These are phyloP conservation scores for Antedon mediterranea DNA, from an alignment of 53 echinoderm and acorn worm species.

Conservation along the genomic window DNA sequence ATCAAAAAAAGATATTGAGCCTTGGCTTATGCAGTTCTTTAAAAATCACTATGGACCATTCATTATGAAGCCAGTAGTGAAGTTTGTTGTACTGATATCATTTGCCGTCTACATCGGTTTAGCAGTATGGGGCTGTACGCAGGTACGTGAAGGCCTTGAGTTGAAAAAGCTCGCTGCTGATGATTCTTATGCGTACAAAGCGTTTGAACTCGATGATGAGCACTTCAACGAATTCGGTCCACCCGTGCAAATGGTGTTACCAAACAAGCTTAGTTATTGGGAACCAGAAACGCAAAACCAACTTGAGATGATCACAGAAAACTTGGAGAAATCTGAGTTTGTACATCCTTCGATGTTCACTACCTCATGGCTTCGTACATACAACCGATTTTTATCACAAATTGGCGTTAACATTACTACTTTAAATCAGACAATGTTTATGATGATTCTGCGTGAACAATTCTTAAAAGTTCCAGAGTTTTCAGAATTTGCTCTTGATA, in stretches of 20 bases:
- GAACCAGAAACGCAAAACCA: conserved; percentile 34
- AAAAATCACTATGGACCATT: conserved; percentile 4
- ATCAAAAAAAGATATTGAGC: neutral
- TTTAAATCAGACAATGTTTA: conserved; percentile 34
- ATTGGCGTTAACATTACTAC: conserved; percentile 5
- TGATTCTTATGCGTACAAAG: conserved; percentile 61
- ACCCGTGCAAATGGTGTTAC: conserved; percentile 48
- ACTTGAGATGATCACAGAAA: conserved; percentile 33
- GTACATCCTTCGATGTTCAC: conserved; percentile 42
- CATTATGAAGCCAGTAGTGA: neutral
- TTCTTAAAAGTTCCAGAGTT: conserved; percentile 46
- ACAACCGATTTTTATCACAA: conserved; percentile 12
- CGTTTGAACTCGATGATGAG: conserved; percentile 65
- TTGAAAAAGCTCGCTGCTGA: conserved; percentile 82
- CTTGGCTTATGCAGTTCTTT: conserved; percentile 5
- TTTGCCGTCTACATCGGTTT: conserved; percentile 64
- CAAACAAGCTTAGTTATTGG: conserved; percentile 62
- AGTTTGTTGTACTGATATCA: conserved; percentile 26
- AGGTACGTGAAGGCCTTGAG: conserved; percentile 69
- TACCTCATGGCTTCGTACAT: conserved; percentile 74
- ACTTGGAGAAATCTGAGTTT: conserved; percentile 35
- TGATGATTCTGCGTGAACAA: conserved; percentile 22
- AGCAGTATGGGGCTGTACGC: conserved; percentile 79
- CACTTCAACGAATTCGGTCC: conserved; percentile 70
- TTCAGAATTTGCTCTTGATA: conserved; percentile 46